A percentile compares a stretch with the other conserved stretches of the same genome.
Evolutionary conservation across 1,140 invertebrate genomes (phyloP).

Genomic region (Liolophura sinensis): DNA sequence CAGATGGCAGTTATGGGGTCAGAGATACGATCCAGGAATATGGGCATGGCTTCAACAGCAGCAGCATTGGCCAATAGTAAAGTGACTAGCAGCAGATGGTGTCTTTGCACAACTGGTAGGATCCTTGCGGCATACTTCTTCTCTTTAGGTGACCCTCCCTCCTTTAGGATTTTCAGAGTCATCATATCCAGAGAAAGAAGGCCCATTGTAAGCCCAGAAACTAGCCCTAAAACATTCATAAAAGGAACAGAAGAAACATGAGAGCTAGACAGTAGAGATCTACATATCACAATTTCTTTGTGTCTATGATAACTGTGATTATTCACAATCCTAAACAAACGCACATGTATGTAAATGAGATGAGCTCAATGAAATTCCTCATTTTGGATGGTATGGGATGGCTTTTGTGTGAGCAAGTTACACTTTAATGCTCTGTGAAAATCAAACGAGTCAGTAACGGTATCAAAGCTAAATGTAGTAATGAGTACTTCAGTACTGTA

Average conservation of each 20-base stretch:
- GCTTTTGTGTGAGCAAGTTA: no score
- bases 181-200: slow-evolving; percentile 51
- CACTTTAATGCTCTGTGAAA: no score
- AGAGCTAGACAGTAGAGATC: slow-evolving; percentile 13
- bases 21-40: slow-evolving; percentile 54
- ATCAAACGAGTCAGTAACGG: no score
- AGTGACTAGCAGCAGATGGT: slow-evolving; percentile 54
- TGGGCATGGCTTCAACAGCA: slow-evolving; percentile 57
- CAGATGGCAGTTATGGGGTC: slow-evolving; percentile 49
- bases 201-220: slow-evolving; percentile 56
- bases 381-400: neutral
- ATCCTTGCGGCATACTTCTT: slow-evolving; percentile 47
- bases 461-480: no score
- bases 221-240: slow-evolving; percentile 42
- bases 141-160: slow-evolving; percentile 44
- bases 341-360: neutral
- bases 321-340: slow-evolving; percentile 5
- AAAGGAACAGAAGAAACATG: neutral
- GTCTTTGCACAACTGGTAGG: slow-evolving; percentile 46
- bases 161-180: slow-evolving; percentile 45
- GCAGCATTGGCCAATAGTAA: slow-evolving; percentile 52
- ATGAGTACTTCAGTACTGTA: no score
- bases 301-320: slow-evolving; percentile 8
- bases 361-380: neutral
- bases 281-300: slow-evolving; percentile 11